phyloP scores from a whole-genome alignment of 2,888 invertebrate species.

The Hypsopygia costalis region DNA sequence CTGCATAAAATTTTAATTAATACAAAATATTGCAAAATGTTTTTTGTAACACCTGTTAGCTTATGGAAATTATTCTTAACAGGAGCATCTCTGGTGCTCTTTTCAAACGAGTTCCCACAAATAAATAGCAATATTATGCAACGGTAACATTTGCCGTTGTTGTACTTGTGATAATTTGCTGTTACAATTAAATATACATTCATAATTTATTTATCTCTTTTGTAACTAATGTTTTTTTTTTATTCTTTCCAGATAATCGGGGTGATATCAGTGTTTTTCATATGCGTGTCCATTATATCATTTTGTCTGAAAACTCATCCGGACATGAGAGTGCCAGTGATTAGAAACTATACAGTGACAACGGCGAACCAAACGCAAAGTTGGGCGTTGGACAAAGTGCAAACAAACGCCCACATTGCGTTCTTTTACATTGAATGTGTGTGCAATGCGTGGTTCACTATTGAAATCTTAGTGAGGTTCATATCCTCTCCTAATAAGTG shows the following conservation, averaged over 20 bases:
- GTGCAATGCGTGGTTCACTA: constrained; percentile 99
- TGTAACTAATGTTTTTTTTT: constrained; percentile 5
- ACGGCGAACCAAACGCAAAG: constrained; percentile 87
- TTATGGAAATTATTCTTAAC: too few species aligned
- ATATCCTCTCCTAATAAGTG: constrained; percentile 96
- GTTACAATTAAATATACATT: too few species aligned
- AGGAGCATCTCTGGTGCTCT: too few species aligned
- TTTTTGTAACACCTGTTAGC: too few species aligned
- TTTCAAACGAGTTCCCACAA: too few species aligned
- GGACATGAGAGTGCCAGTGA: constrained; percentile 96
- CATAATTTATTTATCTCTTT: too few species aligned
- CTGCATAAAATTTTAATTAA: too few species aligned
- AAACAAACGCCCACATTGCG: constrained; percentile 97
- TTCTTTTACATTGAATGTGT: constrained; percentile 99
- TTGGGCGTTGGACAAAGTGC: constrained; percentile 93
- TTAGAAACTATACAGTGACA: constrained; percentile 88
- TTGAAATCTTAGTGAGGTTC: constrained; percentile 96
- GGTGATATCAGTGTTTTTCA: constrained; percentile 99
- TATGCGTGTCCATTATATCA: constrained; percentile 98
- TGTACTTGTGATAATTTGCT: too few species aligned
- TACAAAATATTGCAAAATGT: too few species aligned
- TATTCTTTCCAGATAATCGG: constrained; percentile 93
- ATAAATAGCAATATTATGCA: too few species aligned
- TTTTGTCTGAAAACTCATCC: constrained; percentile 99
- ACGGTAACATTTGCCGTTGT: too few species aligned